Evolutionary conservation across 2,797 vertebrate genomes (phyloP), one percentile per base, ranked within the genome.

Genomic region (Rhadinocentrus ornatus): DNA sequence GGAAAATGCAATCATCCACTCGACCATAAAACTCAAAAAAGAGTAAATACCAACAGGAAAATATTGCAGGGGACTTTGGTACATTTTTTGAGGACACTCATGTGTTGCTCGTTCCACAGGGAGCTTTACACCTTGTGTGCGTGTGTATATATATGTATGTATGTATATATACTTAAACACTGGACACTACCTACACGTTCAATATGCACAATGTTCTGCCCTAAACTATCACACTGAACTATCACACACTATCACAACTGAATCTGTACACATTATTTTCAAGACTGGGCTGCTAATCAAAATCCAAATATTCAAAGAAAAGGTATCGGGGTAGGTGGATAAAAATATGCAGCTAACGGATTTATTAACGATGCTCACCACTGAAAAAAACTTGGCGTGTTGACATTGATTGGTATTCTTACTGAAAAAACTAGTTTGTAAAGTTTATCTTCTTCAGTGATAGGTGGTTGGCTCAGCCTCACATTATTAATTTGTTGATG

Each of bases 401-500:
- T 1, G 39, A 66, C 73, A 62, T 62, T 67, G 66, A 37, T 20
- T 46, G 50, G 52, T 71, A n/a, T 15, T 56, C 39, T 41, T 16
- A 62, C 11, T 64, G 56, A 78, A 82, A 78, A 53, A 59, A 48
- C 62, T 8, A 18, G 53, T 75, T 84, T 81, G 64, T 71, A 68
- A 66, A 66, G 66, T 74, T 84, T 58, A 87, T 76, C 68, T 68
- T 70, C 18, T 56, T 81, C 56, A 26, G 73, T 41, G 29, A 71
- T 66, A 62, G 71, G 75, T 60, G 65, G 75, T 73, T 84, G 58
- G 64, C 63, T 63, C 71, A 73, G 63, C 65, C 80, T 86, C 77
- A 71, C 70, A 73, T 71, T n/a, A 78, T 80, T 78, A 66, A 73
- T 85, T 86, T 89, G 84, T 90, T 88, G 89, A 85, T 88, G 83